Base-by-base conservation (phyloP, 2,797 vertebrate genomes). In the Valencia hispanica region DNA sequence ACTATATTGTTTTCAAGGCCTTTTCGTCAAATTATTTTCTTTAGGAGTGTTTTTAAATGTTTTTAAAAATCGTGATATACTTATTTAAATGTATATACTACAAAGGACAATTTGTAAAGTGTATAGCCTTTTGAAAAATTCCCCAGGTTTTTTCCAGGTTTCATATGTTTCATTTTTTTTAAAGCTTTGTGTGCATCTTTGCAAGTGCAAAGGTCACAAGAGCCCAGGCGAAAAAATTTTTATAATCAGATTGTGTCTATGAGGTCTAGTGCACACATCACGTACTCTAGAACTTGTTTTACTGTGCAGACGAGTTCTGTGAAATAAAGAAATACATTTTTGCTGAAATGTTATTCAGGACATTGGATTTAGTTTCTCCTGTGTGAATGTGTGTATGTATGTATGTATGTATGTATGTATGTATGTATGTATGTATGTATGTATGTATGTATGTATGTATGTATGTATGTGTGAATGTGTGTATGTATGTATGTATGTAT, bases 241-340 rank as follows among this genome's bases (percentile, higher is more conserved):
- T 10, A 34, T 32, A 34, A 61, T 32, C 57, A 34, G 32, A 18
- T 2, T 61, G 57, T 57, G 6, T 34, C 17, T 36, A 36, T 36
- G 61, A 36, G 61, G 61, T 36, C 20, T 22, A 12, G 18, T 22
- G 34, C 34, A 36, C 3, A 36, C 34, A 22, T 5, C 34, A 63
- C 8, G 0, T 22, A 36, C 7, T 61, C 30, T 18, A 61, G 5
- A 3, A 30, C 17, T 34, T 18, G 57, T 32, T 59, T 63, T 36
- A 63, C 59, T 34, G 59, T 63, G 32, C 61, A 63, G 39, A 63
- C 59, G n/a, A 36, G 61, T 36, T 63, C 61, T 39, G 18, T 63
- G 61, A 9, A 22, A 22, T 22, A 63, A 63, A 36, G 61, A 39
- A 66, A 66, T 66, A 36, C 41, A n/a, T 41, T 41, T 57, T 10